Evolutionary conservation across 2,797 vertebrate species (phyloP).

Genomic region (Anomalospiza imberbis): DNA sequence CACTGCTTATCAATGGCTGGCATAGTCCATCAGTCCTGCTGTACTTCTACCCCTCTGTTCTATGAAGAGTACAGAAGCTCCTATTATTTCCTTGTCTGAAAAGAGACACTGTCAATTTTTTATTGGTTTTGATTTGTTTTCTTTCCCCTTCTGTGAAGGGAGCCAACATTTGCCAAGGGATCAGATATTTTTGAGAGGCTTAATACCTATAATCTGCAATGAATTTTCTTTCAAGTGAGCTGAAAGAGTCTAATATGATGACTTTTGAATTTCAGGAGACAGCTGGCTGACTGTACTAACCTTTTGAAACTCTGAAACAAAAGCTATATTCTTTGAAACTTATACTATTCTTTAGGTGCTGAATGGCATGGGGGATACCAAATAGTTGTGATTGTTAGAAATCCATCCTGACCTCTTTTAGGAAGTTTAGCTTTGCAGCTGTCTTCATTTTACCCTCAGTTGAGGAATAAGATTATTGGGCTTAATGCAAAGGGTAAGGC

Average conservation of each 20-base stretch:
- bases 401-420: not conserved
- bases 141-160: not conserved
- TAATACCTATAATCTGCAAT: not conserved
- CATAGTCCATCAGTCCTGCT: not conserved
- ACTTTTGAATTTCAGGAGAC: not conserved
- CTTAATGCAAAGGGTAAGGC: not conserved
- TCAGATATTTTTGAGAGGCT: not conserved
- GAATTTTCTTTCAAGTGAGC: not conserved
- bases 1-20: not conserved
- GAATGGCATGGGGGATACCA: not conserved
- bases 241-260: not conserved
- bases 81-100: not conserved
- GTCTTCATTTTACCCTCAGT: not conserved
- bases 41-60: not conserved
- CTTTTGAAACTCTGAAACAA: not conserved
- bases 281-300: not conserved
- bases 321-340: not conserved
- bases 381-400: not conserved
- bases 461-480: not conserved
- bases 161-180: not conserved
- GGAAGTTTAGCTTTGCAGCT: not conserved
- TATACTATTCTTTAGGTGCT: not conserved
- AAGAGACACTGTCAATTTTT: not conserved
- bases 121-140: not conserved
- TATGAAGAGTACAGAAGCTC: fast-evolving